These are phyloP conservation scores for Heliconius hewitsoni DNA, from an alignment of 1,140 invertebrate genomes.

Conservation along the genomic window DNA sequence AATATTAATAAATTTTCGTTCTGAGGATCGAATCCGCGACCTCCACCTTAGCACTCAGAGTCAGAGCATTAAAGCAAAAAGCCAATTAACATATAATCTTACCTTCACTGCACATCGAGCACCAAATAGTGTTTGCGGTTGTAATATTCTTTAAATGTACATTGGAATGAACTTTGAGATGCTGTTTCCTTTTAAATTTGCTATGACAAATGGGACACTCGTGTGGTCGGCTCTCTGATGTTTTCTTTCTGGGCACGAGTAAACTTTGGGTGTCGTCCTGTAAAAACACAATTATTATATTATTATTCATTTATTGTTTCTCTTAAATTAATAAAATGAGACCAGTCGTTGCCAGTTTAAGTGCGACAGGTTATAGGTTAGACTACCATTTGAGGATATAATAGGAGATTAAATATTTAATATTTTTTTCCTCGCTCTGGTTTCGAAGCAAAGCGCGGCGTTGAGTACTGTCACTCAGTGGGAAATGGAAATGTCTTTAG, in stretches of 20 bases:
- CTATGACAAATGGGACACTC: conserved; percentile 61
- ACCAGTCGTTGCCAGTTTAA: no score
- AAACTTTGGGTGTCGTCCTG: background rate
- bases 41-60: no score
- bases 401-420: no score
- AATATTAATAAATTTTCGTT: no score
- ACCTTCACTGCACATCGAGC: conserved; percentile 63
- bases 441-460: no score
- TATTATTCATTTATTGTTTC: background rate
- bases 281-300: background rate
- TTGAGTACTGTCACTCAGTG: no score
- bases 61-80: no score
- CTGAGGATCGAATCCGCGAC: no score
- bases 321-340: background rate
- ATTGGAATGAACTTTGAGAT: conserved; percentile 66
- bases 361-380: no score
- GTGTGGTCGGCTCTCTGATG: conserved; percentile 57
- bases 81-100: background rate
- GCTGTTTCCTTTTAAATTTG: conserved; percentile 69
- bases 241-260: conserved; percentile 71
- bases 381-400: no score
- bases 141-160: conserved; percentile 65
- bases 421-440: no score
- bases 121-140: conserved; percentile 61
- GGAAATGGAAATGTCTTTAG: no score